Base-by-base conservation (phyloP, 2,797 vertebrate species). In the Lagorchestes hirsutus region DNA sequence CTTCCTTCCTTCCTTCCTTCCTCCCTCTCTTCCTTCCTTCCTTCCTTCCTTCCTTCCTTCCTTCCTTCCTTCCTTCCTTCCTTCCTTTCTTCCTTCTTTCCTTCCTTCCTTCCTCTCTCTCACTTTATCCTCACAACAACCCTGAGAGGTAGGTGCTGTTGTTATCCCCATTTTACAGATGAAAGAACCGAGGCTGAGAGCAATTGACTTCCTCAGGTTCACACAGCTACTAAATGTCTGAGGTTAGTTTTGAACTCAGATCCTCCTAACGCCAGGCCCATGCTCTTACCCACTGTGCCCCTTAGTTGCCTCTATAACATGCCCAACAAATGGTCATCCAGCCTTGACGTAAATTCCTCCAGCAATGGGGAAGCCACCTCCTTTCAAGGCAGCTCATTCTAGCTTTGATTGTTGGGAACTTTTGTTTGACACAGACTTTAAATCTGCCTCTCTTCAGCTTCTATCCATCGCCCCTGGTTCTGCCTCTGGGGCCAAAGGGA, bases 1-100 rank as follows among this genome's bases (percentile, higher is more conserved):
- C 18, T 22, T 4, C 55, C 16, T 18, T 4, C 18, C 14, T 22
- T 56, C 55, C 16, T 56, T 0, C 16, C 55, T 56, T 22, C 14
- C 18, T 55, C 2, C 14, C 56, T 16, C 2, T 3, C 16, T 57
- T 22, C 56, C 5, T 57, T 18, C 24, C 24, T 27, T 5, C 56
- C 5, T 24, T 4, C 56, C 1, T 27, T 4, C 56, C 6, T 58
- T 1, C 16, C 24, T 58, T 9, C 6, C 2, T 58, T 52, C 56
- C 6, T 57, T 4, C 56, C 24, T 8, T 1, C 56, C 1, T 6
- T 4, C 56, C 1, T 8, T 5, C 56, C 6, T 29, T 1, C 16
- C 27, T 29, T 9, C 6, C 10, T 29, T 8, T 12, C 29, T 62
- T 13, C 29, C 29, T 62, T 14, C 31, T 11, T 62, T 14, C 4